Evolutionary conservation across 2,888 invertebrate genomes (phyloP), one percentile per base, ranked within the genome.

Genomic region (Oscheius sp.): DNA sequence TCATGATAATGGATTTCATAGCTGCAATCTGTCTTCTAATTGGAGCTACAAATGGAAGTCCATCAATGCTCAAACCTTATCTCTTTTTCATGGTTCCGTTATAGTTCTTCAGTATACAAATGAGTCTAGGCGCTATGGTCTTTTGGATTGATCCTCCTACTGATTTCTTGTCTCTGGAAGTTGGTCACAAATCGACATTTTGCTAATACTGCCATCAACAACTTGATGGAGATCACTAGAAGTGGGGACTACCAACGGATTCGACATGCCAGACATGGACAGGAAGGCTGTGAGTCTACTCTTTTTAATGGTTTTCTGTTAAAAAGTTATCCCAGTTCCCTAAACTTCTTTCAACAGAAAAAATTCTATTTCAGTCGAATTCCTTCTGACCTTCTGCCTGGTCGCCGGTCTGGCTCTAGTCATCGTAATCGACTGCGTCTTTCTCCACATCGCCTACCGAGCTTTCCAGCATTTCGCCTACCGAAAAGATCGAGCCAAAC

Each of bases 401-500:
- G 90, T 96, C 29, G 91, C 96, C 59, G 95, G 96, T 0, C 93
- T 85, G 71, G 96, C 96, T 1, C 95, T 95, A 88, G 73, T 86
- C n/a, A 76, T 86, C 63, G 47, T 80, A 55, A 72, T 80, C 75
- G 76, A 80, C 33, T 81, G 78, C 72, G 57, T 79, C 32, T 83
- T 83, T 66, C 51, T 83, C 9, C 83, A 83, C 51, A 74, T 83
- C 13, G 82, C 79, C 60, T 82, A 80, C 66, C 62, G 80, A 35
- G 76, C 57, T 50, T 74, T 74, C 42, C 79, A 82, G 63, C 75
- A 74, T 53, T 80, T 82, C 47, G 79, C 82, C 13, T 80, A 82
- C 48, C 66, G 73, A 37, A 80, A 82, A 55, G 80, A 82, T 32
- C 76, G 79, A 66, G 75, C 72, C 57, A 66, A 79, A 47, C 80